phyloP scores from a whole-genome alignment of 2,888 invertebrate genomes.

The Zaprionus obscuricornis region DNA sequence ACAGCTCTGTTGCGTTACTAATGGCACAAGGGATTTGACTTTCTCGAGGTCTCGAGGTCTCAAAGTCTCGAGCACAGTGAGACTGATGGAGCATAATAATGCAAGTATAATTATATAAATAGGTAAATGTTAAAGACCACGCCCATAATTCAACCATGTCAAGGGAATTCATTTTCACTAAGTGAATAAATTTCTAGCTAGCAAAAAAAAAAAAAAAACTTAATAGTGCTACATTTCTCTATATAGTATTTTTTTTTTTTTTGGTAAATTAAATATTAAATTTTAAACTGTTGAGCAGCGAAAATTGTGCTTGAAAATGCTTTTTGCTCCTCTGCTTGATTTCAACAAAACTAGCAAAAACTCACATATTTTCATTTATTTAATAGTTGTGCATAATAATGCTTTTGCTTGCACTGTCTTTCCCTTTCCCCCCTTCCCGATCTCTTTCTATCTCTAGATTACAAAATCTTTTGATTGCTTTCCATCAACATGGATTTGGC shows the following conservation, averaged over 20 bases:
- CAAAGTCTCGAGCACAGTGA: constrained; percentile 19
- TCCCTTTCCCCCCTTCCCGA: no score
- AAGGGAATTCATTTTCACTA: not conserved
- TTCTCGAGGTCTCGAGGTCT: constrained; percentile 2
- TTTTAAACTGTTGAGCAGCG: no score
- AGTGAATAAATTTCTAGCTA: not conserved
- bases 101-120: constrained; percentile 51
- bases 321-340: no score
- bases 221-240: not conserved
- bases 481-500: constrained; percentile 12
- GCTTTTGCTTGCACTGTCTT: not conserved
- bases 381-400: not conserved
- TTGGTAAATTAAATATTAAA: not conserved
- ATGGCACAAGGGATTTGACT: constrained; percentile 60
- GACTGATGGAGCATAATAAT: constrained; percentile 52
- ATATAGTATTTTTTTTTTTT: not conserved
- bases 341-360: no score
- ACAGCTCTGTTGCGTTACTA: constrained; percentile 57
- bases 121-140: constrained; percentile 15
- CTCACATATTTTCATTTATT: no score
- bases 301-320: no score
- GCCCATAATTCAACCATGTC: not conserved
- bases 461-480: constrained; percentile 1
- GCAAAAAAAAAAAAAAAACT: not conserved
- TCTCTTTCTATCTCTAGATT: not conserved